Conservation (phyloP, 2,797 vertebrate species). For the Rhadinocentrus ornatus region DNA sequence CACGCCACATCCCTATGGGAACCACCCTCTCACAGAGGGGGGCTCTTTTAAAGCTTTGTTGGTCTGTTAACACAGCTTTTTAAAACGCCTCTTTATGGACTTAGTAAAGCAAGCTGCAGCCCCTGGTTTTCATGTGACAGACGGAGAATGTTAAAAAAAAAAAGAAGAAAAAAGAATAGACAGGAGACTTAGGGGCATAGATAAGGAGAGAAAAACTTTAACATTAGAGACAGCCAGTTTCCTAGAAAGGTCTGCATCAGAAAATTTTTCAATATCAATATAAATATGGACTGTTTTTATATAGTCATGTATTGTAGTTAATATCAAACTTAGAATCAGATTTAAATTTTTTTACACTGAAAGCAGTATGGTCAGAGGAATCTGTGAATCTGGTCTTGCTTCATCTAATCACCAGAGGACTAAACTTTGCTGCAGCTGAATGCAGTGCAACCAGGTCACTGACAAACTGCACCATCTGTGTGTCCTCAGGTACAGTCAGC, state of each 20-base stretch:
- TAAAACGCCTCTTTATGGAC: slow-evolving; percentile 81
- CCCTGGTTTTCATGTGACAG: slow-evolving; percentile 59
- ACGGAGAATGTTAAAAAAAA: slow-evolving; percentile 47
- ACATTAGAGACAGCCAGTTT: background rate
- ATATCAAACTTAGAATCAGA: slow-evolving; percentile 12
- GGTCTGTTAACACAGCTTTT: slow-evolving; percentile 78
- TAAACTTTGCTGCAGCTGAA: slow-evolving; percentile 56
- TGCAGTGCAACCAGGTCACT: slow-evolving; percentile 58
- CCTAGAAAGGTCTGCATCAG: background rate
- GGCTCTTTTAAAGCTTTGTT: slow-evolving; percentile 80
- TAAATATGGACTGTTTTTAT: background rate
- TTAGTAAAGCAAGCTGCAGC: slow-evolving; percentile 76
- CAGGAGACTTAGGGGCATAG: slow-evolving; percentile 24
- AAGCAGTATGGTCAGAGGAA: slow-evolving; percentile 8
- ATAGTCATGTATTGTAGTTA: background rate
- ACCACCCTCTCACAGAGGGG: slow-evolving; percentile 74
- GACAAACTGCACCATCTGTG: slow-evolving; percentile 63
- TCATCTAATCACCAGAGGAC: slow-evolving; percentile 44
- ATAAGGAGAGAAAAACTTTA: slow-evolving; percentile 10
- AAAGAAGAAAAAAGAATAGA: background rate
- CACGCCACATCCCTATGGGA: slow-evolving; percentile 77
- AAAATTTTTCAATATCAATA: slow-evolving; percentile 13
- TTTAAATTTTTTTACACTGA: slow-evolving; percentile 22
- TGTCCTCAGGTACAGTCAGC: slow-evolving; percentile 67
- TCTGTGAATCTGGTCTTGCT: slow-evolving; percentile 22